phyloP scores from a whole-genome alignment of 2,888 invertebrate genomes.

The Dermolepida albohirtum region DNA sequence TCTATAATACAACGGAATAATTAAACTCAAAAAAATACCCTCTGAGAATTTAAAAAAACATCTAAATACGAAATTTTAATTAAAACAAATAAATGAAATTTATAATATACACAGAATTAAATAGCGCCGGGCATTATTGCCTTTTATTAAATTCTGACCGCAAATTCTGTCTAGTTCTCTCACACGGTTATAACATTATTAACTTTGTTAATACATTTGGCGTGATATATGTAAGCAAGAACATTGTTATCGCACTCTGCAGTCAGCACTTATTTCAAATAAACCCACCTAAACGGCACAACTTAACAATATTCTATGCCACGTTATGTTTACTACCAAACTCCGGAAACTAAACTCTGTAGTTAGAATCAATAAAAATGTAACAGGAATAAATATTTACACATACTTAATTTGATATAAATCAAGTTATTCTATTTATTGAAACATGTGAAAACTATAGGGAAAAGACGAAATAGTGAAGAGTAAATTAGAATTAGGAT shows the following conservation, averaged over 20 bases:
- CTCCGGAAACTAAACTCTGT: background rate
- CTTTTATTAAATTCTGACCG: background rate
- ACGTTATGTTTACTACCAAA: slow-evolving; percentile 26
- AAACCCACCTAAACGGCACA: slow-evolving; percentile 46
- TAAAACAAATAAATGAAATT: too few relatives aligned
- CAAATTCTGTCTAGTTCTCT: background rate
- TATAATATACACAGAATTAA: background rate
- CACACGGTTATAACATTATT: slow-evolving; percentile 23
- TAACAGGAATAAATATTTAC: slow-evolving; percentile 4
- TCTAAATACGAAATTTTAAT: too few relatives aligned
- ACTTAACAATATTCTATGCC: slow-evolving; percentile 20
- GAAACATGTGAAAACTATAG: too few relatives aligned
- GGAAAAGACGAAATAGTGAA: too few relatives aligned
- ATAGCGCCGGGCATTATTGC: background rate
- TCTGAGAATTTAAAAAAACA: too few relatives aligned
- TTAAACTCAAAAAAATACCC: too few relatives aligned
- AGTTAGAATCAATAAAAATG: slow-evolving; percentile 28
- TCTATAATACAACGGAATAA: too few relatives aligned
- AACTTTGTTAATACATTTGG: slow-evolving; percentile 35
- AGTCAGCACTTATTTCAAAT: slow-evolving; percentile 53
- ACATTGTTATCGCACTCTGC: slow-evolving; percentile 46
- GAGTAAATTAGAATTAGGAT: too few relatives aligned
- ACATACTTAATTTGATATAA: background rate
- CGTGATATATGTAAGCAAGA: slow-evolving; percentile 43
- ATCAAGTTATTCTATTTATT: too few relatives aligned